These are phyloP conservation scores for Hydrozoanthus tunicans DNA, from an alignment of 64 coral and sea anemone species.

Conservation along the genomic window DNA sequence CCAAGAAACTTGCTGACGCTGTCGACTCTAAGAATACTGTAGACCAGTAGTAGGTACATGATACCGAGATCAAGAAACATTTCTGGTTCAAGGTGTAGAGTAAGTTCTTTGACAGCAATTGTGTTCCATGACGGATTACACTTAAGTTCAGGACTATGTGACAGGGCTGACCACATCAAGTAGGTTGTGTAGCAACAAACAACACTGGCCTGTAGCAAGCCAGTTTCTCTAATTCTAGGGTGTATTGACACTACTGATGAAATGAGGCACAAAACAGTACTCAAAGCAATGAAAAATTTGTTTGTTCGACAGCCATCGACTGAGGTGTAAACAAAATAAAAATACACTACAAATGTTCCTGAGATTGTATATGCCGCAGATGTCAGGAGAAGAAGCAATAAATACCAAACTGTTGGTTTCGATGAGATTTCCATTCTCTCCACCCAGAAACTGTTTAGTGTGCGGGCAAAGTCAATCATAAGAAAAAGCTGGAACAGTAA, in stretches of 20 bases:
- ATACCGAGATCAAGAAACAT: slow-evolving; percentile 82
- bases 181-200: slow-evolving; percentile 76
- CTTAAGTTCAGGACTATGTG: slow-evolving; percentile 73
- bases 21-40: slow-evolving; percentile 63
- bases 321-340: slow-evolving; percentile 76
- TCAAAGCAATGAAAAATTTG: slow-evolving; percentile 64
- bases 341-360: slow-evolving; percentile 72
- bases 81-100: slow-evolving; percentile 68
- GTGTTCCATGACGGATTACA: slow-evolving; percentile 78
- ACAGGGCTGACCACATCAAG: slow-evolving; percentile 73
- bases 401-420: slow-evolving; percentile 66
- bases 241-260: slow-evolving; percentile 76
- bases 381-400: slow-evolving; percentile 53
- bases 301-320: slow-evolving; percentile 62
- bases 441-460: slow-evolving; percentile 67
- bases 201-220: slow-evolving; percentile 81
- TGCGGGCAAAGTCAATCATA: slow-evolving; percentile 74
- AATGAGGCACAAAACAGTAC: slow-evolving; percentile 60
- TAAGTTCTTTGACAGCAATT: slow-evolving; percentile 60
- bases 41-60: slow-evolving; percentile 67
- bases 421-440: slow-evolving; percentile 72
- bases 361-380: slow-evolving; percentile 73
- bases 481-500: slow-evolving; percentile 74
- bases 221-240: slow-evolving; percentile 74
- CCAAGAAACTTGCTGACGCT: slow-evolving; percentile 60